A percentile compares a stretch with the other conserved stretches of the same genome.
phyloP scores from a whole-genome alignment of 1,140 invertebrate species.

The Orussus abietinus region DNA sequence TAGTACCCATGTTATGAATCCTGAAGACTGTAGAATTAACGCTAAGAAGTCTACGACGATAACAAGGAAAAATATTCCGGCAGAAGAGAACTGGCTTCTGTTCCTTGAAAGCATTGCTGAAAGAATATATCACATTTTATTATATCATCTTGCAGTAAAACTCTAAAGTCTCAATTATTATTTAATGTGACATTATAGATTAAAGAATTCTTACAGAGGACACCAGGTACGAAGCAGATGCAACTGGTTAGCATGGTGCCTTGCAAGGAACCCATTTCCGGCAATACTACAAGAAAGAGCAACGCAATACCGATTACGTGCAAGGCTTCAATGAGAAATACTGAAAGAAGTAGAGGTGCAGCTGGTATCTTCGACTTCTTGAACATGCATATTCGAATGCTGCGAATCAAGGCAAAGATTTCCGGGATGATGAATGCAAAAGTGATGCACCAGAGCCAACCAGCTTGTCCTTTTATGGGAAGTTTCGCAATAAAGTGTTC shows the following conservation, averaged over 20 bases:
- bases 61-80: conserved; percentile 14
- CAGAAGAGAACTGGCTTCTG: conserved; percentile 22
- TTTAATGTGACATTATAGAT: conserved; percentile 7
- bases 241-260: conserved; percentile 87
- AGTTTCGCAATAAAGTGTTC: conserved; percentile 68
- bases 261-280: conserved; percentile 84
- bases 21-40: conserved; percentile 58
- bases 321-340: conserved; percentile 73
- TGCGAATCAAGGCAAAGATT: conserved; percentile 71
- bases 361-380: conserved; percentile 63
- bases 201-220: conserved; percentile 56
- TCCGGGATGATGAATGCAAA: conserved; percentile 81
- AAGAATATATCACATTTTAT: too few species aligned
- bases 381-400: conserved; percentile 78
- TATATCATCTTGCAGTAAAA: too few species aligned
- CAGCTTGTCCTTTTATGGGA: conserved; percentile 70
- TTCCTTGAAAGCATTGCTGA: conserved; percentile 53
- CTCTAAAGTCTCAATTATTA: conserved; percentile 1
- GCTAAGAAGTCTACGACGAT: conserved; percentile 55
- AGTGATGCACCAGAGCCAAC: conserved; percentile 88
- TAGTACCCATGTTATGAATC: conserved; percentile 66
- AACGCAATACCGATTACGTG: conserved; percentile 78
- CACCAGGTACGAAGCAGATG: conserved; percentile 77
- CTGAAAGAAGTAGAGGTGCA: conserved; percentile 56
- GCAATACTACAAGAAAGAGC: conserved; percentile 79